Evolutionary conservation across 2,888 invertebrate genomes (phyloP).

Genomic region (Kryphioiulus occultus): DNA sequence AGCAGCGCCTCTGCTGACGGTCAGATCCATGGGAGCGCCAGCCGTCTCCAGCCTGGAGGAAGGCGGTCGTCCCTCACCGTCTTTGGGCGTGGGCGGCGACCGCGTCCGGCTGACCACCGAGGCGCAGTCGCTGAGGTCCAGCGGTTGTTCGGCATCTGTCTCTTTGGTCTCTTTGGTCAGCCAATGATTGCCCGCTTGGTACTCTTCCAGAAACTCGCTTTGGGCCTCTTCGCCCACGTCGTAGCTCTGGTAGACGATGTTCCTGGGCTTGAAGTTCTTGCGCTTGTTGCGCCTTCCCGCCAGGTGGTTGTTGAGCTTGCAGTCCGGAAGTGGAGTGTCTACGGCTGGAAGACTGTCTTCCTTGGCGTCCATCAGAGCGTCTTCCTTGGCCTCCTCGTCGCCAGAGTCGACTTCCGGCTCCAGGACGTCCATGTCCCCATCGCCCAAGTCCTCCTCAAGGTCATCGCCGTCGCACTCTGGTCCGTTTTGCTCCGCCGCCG

Average conservation of each 20-base stretch:
- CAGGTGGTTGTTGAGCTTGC: neutral
- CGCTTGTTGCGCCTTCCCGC: constrained; percentile 70
- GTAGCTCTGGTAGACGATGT: constrained; percentile 65
- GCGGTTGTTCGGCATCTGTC: constrained; percentile 43
- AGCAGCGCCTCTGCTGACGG: neutral
- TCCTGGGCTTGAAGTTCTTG: constrained; percentile 80
- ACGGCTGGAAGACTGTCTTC: neutral
- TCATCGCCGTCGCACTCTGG: neutral
- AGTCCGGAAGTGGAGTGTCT: neutral
- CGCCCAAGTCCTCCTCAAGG: neutral
- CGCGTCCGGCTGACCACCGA: neutral
- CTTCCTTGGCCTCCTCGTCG: neutral
- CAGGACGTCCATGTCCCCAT: neutral
- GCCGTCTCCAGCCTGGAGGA: neutral
- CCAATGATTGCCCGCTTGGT: neutral
- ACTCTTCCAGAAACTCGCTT: constrained; percentile 46
- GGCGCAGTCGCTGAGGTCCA: constrained; percentile 50
- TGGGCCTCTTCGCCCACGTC: constrained; percentile 51
- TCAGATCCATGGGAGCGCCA: constrained; percentile 49
- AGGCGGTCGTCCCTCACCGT: neutral
- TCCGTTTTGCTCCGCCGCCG: neutral
- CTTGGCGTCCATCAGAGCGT: neutral
- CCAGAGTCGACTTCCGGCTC: neutral
- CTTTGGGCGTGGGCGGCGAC: neutral
- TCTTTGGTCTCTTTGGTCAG: neutral